Percentiles rank a stretch among this genome's conserved stretches.
Evolutionary conservation across 2,113 vertebrate species (phyloP).

Genomic region (Rhinogobius similis): DNA sequence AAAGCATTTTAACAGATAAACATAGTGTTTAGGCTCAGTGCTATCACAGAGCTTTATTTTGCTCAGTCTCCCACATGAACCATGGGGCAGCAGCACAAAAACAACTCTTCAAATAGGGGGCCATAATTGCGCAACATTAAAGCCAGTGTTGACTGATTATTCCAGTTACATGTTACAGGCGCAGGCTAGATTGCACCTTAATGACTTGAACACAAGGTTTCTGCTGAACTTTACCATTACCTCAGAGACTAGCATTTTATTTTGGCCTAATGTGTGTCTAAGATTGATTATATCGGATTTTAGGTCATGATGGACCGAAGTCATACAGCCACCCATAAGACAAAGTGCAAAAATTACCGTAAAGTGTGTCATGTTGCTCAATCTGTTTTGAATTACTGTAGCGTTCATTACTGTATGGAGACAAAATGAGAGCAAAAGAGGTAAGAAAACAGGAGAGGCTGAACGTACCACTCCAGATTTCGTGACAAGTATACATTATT

Average conservation of each 20-base stretch:
- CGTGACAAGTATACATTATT: constrained; percentile 47
- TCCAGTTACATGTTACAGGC: constrained; percentile 38
- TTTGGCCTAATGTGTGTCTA: constrained; percentile 47
- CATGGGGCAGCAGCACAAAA: constrained; percentile 19
- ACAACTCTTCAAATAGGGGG: neutral
- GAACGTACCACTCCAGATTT: constrained; percentile 26
- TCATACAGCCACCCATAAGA: constrained; percentile 43
- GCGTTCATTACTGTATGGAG: constrained; percentile 39
- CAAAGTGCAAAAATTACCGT: constrained; percentile 18
- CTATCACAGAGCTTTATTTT: neutral
- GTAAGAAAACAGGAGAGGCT: neutral
- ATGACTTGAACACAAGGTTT: neutral
- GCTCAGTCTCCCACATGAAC: neutral
- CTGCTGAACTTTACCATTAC: constrained; percentile 30
- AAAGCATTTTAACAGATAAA: too few relatives aligned
- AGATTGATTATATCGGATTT: constrained; percentile 60
- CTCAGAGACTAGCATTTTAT: constrained; percentile 44
- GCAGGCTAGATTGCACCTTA: constrained; percentile 17
- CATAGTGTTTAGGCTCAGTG: neutral
- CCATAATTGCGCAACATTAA: constrained; percentile 20
- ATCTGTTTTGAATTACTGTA: constrained; percentile 59
- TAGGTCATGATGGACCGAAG: constrained; percentile 51
- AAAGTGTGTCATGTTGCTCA: constrained; percentile 43
- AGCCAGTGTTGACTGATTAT: constrained; percentile 21
- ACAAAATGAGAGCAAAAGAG: constrained; percentile 28